These are phyloP conservation scores for Adelphocoris suturalis DNA, from an alignment of 2,888 invertebrate genomes.

Conservation along the genomic window DNA sequence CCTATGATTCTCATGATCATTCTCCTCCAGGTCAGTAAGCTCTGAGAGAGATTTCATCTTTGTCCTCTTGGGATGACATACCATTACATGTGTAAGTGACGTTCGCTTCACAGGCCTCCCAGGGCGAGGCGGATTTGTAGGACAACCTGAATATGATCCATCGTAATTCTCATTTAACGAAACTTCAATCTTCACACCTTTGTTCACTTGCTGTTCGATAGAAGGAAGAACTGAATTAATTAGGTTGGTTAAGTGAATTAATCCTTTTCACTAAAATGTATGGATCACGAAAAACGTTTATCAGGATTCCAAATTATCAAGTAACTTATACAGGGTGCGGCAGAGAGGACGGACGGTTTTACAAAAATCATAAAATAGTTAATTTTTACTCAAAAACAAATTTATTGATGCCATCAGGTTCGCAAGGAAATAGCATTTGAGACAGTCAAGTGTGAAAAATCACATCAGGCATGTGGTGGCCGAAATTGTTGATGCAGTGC, in stretches of 20 bases:
- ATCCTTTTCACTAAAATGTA: not conserved
- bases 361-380: no score
- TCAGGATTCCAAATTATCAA: no score
- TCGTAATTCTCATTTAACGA: conserved; percentile 97
- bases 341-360: no score
- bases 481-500: no score
- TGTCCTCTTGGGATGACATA: conserved; percentile 86
- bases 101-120: conserved; percentile 87
- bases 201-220: conserved; percentile 83
- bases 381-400: no score
- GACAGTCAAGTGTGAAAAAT: no score
- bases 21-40: conserved; percentile 92
- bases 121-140: conserved; percentile 87
- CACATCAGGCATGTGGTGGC: no score
- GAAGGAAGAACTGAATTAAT: not conserved
- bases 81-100: conserved; percentile 88
- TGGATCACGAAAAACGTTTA: no score
- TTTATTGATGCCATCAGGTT: no score
- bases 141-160: conserved; percentile 94
- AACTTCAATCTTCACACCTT: conserved; percentile 94
- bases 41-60: conserved; percentile 88
- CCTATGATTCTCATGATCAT: conserved; percentile 90
- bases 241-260: not conserved
- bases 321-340: no score
- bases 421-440: no score